phyloP scores from a whole-genome alignment of 1,140 invertebrate genomes.

The Cyclina sinensis region DNA sequence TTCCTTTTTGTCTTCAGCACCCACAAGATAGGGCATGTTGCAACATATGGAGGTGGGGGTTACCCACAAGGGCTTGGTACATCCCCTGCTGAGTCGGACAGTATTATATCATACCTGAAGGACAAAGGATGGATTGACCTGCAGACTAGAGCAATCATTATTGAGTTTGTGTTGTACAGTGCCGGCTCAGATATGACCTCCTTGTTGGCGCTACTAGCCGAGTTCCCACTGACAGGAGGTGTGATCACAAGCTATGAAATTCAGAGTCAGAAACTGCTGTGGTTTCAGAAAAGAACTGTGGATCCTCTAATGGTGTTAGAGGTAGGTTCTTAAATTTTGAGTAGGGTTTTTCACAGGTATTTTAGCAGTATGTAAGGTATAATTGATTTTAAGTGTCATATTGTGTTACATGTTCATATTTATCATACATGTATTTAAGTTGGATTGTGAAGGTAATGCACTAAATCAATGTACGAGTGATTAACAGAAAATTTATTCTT shows the following conservation, averaged over 20 bases:
- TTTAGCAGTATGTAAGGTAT: too few relatives aligned
- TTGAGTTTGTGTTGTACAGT: constrained; percentile 76
- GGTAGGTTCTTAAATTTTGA: constrained; percentile 75
- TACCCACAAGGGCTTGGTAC: constrained; percentile 79
- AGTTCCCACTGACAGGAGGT: constrained; percentile 77
- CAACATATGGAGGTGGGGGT: constrained; percentile 79
- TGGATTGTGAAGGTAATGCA: too few relatives aligned
- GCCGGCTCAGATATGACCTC: constrained; percentile 69
- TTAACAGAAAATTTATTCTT: too few relatives aligned
- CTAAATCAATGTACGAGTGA: too few relatives aligned
- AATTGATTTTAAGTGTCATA: too few relatives aligned
- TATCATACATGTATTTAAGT: too few relatives aligned
- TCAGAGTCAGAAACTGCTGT: constrained; percentile 74
- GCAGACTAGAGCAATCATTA: constrained; percentile 75
- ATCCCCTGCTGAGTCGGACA: constrained; percentile 74
- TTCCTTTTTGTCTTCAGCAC: too few relatives aligned
- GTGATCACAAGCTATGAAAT: constrained; percentile 76
- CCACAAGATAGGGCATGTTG: constrained; percentile 65
- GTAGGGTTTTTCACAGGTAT: too few relatives aligned
- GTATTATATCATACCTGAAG: constrained; percentile 72
- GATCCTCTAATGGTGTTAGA: constrained; percentile 80
- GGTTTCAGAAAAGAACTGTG: constrained; percentile 72
- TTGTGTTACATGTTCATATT: too few relatives aligned
- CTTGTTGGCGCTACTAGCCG: constrained; percentile 70
- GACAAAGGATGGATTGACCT: constrained; percentile 78